Conservation (phyloP, 2,888 invertebrate species). For the Macaria notata region DNA sequence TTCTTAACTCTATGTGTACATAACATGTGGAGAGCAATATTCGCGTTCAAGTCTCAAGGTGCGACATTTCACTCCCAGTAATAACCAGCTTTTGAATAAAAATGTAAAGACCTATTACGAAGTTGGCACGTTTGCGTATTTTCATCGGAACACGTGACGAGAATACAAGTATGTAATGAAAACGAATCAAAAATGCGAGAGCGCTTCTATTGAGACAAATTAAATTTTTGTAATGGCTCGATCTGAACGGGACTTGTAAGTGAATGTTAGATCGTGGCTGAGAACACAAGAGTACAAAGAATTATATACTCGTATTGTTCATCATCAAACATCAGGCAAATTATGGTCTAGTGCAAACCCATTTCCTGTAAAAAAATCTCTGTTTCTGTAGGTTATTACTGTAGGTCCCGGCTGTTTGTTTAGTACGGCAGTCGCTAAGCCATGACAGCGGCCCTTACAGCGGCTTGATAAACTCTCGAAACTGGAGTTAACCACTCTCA, state of each 20-base stretch:
- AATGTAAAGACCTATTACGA: constrained; percentile 14
- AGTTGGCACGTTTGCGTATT: constrained; percentile 28
- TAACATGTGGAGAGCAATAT: constrained; percentile 17
- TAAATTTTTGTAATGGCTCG: constrained; percentile 9
- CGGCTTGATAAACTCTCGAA: too few species aligned
- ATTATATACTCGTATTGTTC: too few species aligned
- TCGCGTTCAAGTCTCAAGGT: constrained; percentile 18
- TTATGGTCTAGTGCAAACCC: too few species aligned
- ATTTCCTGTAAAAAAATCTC: too few species aligned
- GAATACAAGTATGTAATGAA: constrained; percentile 32
- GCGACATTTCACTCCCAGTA: constrained; percentile 27
- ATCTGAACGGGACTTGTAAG: neutral
- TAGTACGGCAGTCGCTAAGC: too few species aligned
- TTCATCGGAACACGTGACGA: constrained; percentile 29
- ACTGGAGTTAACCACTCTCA: too few species aligned
- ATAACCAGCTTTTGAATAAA: constrained; percentile 32
- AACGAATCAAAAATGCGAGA: constrained; percentile 17
- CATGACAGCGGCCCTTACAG: too few species aligned
- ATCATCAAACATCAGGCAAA: too few species aligned
- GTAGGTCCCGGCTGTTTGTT: too few species aligned
- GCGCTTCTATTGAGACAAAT: constrained; percentile 16
- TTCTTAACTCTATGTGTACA: too few species aligned
- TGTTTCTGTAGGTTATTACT: too few species aligned
- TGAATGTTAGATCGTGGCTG: neutral
- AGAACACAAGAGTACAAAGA: too few species aligned